Conservation (phyloP, 1,140 invertebrate genomes). For the Elymnias hypermnestra region DNA sequence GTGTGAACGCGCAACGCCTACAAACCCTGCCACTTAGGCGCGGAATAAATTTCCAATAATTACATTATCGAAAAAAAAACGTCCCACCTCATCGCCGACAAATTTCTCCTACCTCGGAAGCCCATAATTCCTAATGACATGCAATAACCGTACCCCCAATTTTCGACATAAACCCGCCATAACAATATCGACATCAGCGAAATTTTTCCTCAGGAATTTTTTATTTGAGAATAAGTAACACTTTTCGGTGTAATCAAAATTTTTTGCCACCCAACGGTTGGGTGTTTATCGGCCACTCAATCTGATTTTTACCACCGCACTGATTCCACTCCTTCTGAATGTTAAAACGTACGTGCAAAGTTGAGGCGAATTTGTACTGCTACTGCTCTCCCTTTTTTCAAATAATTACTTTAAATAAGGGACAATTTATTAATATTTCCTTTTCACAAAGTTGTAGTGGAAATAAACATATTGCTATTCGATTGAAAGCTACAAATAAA, state of each 20-base stretch:
- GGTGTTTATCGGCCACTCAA: conserved; percentile 71
- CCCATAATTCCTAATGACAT: conserved; percentile 76
- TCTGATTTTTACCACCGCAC: conserved; percentile 71
- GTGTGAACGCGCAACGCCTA: conserved; percentile 35
- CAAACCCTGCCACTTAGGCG: conserved; percentile 38
- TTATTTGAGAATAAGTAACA: conserved; percentile 75
- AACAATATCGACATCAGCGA: conserved; percentile 76
- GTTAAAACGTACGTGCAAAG: conserved; percentile 38
- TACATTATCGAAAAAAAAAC: conserved; percentile 68
- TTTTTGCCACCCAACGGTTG: conserved; percentile 37
- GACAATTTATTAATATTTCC: too few relatives aligned
- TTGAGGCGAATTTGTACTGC: conserved; percentile 1
- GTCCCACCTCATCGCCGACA: conserved; percentile 43
- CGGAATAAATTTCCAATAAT: conserved; percentile 73
- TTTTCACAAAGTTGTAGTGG: too few relatives aligned
- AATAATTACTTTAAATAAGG: too few relatives aligned
- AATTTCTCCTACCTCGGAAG: conserved; percentile 66
- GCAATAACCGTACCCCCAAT: conserved; percentile 75
- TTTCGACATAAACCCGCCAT: conserved; percentile 74
- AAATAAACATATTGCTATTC: too few relatives aligned
- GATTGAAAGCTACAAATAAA: too few relatives aligned
- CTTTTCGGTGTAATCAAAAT: conserved; percentile 72
- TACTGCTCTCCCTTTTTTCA: conserved; percentile 2
- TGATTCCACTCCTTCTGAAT: conserved; percentile 58
- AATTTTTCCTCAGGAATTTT: conserved; percentile 65